Evolutionary conservation across 1,140 invertebrate species (phyloP).

Genomic region (Phymorhynchus buccinoides): DNA sequence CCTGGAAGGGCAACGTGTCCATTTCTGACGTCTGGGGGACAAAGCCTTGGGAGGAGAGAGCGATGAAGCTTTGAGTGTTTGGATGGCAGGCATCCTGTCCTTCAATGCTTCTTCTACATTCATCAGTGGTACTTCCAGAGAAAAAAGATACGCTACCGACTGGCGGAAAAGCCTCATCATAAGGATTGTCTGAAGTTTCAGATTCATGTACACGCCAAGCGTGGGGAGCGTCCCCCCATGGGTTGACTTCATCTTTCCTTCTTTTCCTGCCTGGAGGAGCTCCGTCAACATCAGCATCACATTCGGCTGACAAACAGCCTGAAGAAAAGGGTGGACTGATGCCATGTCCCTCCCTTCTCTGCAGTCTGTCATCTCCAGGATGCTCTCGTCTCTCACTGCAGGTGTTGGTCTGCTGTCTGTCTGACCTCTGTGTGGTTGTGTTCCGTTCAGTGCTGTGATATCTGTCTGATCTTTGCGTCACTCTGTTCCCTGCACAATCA

Average conservation of each 20-base stretch:
- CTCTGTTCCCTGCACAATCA: background rate
- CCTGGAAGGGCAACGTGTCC: background rate
- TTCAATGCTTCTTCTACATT: background rate
- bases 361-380: background rate
- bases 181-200: background rate
- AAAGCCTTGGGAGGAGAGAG: slow-evolving; percentile 25
- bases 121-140: background rate
- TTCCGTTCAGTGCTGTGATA: too few species aligned
- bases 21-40: background rate
- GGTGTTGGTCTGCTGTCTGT: background rate
- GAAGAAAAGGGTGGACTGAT: background rate
- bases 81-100: background rate
- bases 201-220: background rate
- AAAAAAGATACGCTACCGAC: background rate
- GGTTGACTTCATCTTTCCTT: background rate
- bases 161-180: background rate
- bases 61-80: slow-evolving; percentile 10
- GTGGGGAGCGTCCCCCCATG: background rate
- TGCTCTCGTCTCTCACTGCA: background rate
- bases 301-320: background rate
- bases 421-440: too few species aligned
- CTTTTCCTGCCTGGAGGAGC: too few species aligned
- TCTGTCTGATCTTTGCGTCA: too few species aligned
- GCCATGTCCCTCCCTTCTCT: background rate
- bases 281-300: background rate